phyloP scores from a whole-genome alignment of 2,113 vertebrate species.

The Willisornis vidua region DNA sequence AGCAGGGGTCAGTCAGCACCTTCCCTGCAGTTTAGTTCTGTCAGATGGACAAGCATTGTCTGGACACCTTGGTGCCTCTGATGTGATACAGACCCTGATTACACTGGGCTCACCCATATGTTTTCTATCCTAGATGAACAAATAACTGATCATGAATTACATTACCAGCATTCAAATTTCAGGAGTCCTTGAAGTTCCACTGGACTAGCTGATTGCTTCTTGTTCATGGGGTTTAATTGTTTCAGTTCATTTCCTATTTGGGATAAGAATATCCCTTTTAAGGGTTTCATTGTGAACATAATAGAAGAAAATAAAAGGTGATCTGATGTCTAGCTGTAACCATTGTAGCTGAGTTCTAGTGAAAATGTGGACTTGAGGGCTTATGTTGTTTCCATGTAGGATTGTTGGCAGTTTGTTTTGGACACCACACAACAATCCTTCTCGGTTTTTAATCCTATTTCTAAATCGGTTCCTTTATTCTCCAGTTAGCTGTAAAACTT shows the following conservation, averaged over 20 bases:
- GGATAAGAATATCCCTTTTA: background rate
- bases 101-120: rapidly evolving
- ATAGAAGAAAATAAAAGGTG: background rate
- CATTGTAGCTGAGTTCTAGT: background rate
- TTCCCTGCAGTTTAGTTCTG: background rate
- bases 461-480: background rate
- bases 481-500: background rate
- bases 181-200: background rate
- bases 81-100: background rate
- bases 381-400: slow-evolving; percentile 6
- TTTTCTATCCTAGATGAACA: background rate
- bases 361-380: background rate
- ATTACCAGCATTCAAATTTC: background rate
- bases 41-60: background rate
- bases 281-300: background rate
- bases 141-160: background rate
- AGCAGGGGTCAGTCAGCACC: background rate
- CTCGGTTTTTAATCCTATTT: slow-evolving; percentile 10
- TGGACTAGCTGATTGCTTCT: background rate
- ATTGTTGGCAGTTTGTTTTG: slow-evolving; percentile 34
- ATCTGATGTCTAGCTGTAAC: background rate
- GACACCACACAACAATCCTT: background rate
- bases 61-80: background rate
- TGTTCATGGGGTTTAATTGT: background rate
- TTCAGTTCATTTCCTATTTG: background rate